Percentiles rank a stretch among this genome's conserved stretches.
Evolutionary conservation across 2,113 vertebrate species (phyloP).

Genomic region (Protobothrops mucrosquamatus): DNA sequence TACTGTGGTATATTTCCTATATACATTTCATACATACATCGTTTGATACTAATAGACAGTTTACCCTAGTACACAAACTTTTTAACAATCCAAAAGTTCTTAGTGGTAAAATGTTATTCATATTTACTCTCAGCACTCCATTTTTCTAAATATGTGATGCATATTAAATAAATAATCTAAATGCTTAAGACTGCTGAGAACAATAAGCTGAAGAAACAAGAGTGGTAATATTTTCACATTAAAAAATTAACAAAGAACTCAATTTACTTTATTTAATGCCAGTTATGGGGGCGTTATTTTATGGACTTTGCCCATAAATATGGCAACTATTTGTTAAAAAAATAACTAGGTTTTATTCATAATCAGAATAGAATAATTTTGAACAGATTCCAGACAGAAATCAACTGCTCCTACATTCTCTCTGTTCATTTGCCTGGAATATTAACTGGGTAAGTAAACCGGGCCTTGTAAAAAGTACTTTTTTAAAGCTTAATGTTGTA

Average conservation of each 20-base stretch:
- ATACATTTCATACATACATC: too few relatives aligned
- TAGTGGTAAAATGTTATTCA: background rate
- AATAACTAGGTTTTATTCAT: background rate
- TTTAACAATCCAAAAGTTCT: background rate
- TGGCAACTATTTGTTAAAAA: background rate
- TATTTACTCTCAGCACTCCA: background rate
- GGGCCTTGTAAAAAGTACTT: background rate
- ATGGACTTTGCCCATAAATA: background rate
- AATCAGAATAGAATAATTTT: background rate
- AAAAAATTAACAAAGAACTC: background rate
- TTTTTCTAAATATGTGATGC: background rate
- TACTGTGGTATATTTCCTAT: too few relatives aligned
- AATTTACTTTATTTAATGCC: background rate
- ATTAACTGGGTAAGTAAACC: background rate
- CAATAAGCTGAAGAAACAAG: background rate
- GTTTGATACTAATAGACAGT: background rate
- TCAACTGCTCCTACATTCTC: background rate
- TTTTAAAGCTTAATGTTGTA: background rate
- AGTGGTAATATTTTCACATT: background rate
- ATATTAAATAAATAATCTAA: rapidly evolving
- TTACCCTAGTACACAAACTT: background rate
- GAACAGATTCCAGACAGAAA: background rate
- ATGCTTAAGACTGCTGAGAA: background rate
- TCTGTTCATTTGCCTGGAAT: background rate
- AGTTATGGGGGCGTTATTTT: background rate